Percentiles rank a stretch among this genome's conserved stretches.
phyloP scores from a whole-genome alignment of 1,140 invertebrate genomes.

The Orius insidiosus region DNA sequence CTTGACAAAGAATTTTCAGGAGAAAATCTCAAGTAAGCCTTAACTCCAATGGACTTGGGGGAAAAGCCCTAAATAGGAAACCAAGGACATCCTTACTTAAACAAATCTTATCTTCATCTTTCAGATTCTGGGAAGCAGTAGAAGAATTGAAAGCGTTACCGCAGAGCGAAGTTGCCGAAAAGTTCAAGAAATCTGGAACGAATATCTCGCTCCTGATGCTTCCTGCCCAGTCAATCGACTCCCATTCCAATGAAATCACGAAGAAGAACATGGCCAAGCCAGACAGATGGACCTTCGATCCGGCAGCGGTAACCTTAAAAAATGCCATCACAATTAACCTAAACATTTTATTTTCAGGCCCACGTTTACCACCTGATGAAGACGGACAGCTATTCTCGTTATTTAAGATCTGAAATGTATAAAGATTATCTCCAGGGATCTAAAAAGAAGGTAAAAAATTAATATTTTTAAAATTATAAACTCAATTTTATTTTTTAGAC shows the following conservation, averaged over 20 bases:
- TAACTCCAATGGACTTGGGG: not conserved
- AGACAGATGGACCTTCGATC: constrained; percentile 92
- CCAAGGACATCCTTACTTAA: too few species aligned
- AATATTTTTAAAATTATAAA: constrained; percentile 2
- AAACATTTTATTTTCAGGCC: constrained; percentile 51
- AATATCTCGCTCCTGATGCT: constrained; percentile 85
- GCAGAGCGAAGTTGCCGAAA: constrained; percentile 64
- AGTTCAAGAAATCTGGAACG: constrained; percentile 86
- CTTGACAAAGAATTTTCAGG: constrained; percentile 97
- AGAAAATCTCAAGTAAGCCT: constrained; percentile 85
- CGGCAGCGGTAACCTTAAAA: constrained; percentile 58
- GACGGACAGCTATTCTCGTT: constrained; percentile 94
- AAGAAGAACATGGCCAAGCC: constrained; percentile 57
- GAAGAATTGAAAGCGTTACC: constrained; percentile 79
- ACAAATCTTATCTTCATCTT: too few species aligned
- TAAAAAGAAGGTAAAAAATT: constrained; percentile 72
- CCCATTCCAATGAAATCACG: constrained; percentile 61
- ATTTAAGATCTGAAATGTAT: constrained; percentile 96
- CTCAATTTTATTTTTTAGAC: constrained; percentile 40
- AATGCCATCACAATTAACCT: not conserved
- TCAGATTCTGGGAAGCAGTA: constrained; percentile 91
- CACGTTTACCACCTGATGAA: constrained; percentile 99
- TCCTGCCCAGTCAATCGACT: constrained; percentile 96
- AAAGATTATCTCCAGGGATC: constrained; percentile 91
- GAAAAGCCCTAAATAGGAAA: too few species aligned